These are phyloP conservation scores for Rhinoderma darwinii DNA, from an alignment of 2,113 vertebrate species.

Conservation along the genomic window DNA sequence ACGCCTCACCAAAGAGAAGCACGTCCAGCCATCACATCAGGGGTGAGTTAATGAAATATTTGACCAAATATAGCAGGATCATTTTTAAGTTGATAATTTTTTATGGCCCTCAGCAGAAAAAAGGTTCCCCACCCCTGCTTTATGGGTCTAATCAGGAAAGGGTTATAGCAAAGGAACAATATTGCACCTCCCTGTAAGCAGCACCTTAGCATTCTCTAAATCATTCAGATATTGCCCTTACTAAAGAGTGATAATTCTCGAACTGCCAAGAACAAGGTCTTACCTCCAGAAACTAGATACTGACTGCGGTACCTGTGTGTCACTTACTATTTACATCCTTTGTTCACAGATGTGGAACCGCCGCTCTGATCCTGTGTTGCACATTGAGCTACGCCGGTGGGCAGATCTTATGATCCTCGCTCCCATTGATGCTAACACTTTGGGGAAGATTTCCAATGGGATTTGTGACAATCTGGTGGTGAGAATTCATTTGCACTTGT, in stretches of 20 bases:
- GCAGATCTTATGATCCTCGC: constrained; percentile 90
- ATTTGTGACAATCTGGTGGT: constrained; percentile 98
- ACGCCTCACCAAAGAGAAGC: too few relatives aligned
- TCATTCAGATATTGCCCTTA: background rate
- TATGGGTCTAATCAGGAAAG: too few relatives aligned
- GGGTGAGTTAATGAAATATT: too few relatives aligned
- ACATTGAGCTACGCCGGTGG: constrained; percentile 93
- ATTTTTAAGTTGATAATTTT: too few relatives aligned
- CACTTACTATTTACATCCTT: background rate
- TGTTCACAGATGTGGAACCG: constrained; percentile 82
- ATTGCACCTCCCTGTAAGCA: background rate
- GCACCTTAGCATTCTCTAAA: background rate
- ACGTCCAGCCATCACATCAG: too few relatives aligned
- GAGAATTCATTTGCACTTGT: constrained; percentile 64
- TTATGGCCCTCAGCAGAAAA: too few relatives aligned
- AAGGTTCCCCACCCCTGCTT: too few relatives aligned
- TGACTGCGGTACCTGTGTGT: background rate
- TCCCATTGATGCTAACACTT: constrained; percentile 94
- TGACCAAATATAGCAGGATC: too few relatives aligned
- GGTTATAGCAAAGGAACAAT: background rate
- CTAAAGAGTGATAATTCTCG: background rate
- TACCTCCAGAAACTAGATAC: background rate
- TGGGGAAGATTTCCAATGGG: constrained; percentile 91
- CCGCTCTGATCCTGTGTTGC: constrained; percentile 89
- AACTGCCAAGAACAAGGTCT: background rate